These are phyloP conservation scores for Hemiprocne comata DNA, from an alignment of 2,113 vertebrate genomes.

Conservation along the genomic window DNA sequence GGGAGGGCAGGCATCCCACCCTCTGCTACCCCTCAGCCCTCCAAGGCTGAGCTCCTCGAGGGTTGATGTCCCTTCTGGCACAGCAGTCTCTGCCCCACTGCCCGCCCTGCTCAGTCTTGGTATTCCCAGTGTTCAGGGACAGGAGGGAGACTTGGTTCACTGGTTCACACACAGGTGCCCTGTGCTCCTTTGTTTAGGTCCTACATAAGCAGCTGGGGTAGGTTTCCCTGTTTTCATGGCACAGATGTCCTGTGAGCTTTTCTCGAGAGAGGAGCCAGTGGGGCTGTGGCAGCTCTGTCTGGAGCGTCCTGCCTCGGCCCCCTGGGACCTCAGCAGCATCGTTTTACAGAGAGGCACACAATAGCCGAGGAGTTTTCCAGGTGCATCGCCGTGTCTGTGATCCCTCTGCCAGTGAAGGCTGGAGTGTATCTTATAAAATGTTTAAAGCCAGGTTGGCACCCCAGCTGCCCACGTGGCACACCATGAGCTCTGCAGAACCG, in stretches of 20 bases:
- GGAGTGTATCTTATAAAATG: not conserved
- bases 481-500: fast-evolving
- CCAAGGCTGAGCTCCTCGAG: not conserved
- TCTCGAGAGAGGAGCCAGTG: no score
- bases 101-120: not conserved
- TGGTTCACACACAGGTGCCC: not conserved
- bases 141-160: not conserved
- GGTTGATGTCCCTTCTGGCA: not conserved
- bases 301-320: not conserved
- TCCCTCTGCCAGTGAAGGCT: not conserved
- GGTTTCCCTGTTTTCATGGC: not conserved
- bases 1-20: not conserved
- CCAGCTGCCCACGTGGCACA: not conserved
- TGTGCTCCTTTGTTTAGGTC: not conserved
- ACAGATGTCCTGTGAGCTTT: not conserved
- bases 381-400: not conserved
- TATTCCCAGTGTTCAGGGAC: not conserved
- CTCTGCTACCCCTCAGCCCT: not conserved
- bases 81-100: not conserved
- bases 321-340: not conserved
- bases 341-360: not conserved
- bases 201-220: not conserved
- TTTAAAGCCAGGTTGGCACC: not conserved
- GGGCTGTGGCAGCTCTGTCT: not conserved
- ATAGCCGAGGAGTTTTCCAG: not conserved